Evolutionary conservation across 2,888 invertebrate genomes (phyloP), one percentile per base, ranked within the genome.

Genomic region (Dicranocentrus wangi): DNA sequence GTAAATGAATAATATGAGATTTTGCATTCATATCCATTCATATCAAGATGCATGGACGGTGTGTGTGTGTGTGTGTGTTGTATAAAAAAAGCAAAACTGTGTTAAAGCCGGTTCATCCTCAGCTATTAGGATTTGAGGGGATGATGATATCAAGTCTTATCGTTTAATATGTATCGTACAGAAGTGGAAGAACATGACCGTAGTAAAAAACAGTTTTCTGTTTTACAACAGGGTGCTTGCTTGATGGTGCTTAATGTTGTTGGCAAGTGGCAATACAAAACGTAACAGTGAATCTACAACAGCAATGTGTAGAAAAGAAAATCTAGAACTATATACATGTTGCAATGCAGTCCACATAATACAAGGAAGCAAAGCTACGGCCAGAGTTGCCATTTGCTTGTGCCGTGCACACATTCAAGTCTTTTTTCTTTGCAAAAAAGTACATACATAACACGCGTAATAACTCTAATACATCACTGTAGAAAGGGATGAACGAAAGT

Each of bases 101-200:
- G 47, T 32, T 60, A 28, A 60, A 60, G 60, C 60, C 60, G 60
- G 60, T 32, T 60, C 19, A 21, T 21, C 23, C n/a, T 21, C 8
- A 23, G 25, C 23, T 39, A 73, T 73, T 53, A 65, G 60, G 60
- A 60, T 27, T 58, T 51, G 70, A 70, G 23, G 39, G 58, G 47
- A 72, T 32, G 51, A 72, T 51, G 23, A 39, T 65, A 73, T 65
- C 73, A 65, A 23, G 63, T 63, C 42, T 32, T 39, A 65, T 73
- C 73, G 73, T 73, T 73, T 73, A 73, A 73, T 65, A 65, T 73
- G 39, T 73, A 73, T 39, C 73, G 53, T 32, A 47, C 13, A 60
- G 55, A 55, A n/a, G n/a, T 28, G 23, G 60, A 60, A 60, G n/a
- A 47, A 39, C n/a, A n/a, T n/a, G n/a, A n/a, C n/a, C n/a, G n/a